Percentiles rank a stretch among this genome's conserved stretches.
phyloP scores from a whole-genome alignment of 1,140 invertebrate genomes.

The Dendroctonus valens region DNA sequence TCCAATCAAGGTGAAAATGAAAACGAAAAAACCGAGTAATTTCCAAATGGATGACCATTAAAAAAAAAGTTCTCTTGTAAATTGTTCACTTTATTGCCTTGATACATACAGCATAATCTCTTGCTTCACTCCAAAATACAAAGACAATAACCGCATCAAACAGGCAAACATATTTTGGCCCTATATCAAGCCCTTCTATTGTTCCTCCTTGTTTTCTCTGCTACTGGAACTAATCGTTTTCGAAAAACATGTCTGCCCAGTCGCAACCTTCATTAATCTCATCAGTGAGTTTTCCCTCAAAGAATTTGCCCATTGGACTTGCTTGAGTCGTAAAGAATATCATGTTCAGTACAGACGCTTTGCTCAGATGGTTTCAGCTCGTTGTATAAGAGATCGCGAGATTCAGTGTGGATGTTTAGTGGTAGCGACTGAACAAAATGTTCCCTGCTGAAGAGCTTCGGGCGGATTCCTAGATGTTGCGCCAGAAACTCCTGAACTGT shows the following conservation, averaged over 20 bases:
- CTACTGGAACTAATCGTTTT: slow-evolving; percentile 31
- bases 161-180: too few species aligned
- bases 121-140: too few species aligned
- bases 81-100: too few species aligned
- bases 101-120: too few species aligned
- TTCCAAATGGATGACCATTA: too few species aligned
- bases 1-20: too few species aligned
- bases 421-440: slow-evolving; percentile 40
- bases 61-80: too few species aligned
- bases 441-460: slow-evolving; percentile 49
- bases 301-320: slow-evolving; percentile 42
- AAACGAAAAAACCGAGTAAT: too few species aligned
- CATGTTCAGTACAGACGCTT: neutral
- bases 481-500: slow-evolving; percentile 72
- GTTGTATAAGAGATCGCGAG: slow-evolving; percentile 33
- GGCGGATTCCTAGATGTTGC: slow-evolving; percentile 55
- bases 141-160: too few species aligned
- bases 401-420: slow-evolving; percentile 38
- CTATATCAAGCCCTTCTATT: too few species aligned
- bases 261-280: slow-evolving; percentile 32
- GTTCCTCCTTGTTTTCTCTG: too few species aligned
- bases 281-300: slow-evolving; percentile 32
- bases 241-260: slow-evolving; percentile 41
- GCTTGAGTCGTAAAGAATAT: slow-evolving; percentile 25
- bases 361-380: slow-evolving; percentile 32